These are phyloP conservation scores for Neodiprion pinetum DNA, from an alignment of 1,140 invertebrate species.

Conservation along the genomic window DNA sequence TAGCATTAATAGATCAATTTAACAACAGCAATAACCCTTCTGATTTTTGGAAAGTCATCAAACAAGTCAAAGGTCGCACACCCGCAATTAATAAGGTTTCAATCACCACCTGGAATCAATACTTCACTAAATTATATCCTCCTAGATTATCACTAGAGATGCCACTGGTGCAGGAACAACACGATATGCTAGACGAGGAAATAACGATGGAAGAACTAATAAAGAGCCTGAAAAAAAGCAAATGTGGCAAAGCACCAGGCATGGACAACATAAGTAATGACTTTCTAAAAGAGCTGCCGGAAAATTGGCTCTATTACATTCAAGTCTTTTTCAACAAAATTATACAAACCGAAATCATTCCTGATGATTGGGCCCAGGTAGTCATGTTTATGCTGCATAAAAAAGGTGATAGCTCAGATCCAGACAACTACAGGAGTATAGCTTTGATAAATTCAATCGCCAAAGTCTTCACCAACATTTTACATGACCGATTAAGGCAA, in stretches of 20 bases:
- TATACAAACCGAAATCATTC: not conserved
- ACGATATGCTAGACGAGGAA: conserved; percentile 5
- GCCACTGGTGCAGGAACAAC: not conserved
- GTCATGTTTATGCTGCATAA: conserved; percentile 4
- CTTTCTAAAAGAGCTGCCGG: conserved; percentile 10
- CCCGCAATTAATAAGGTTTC: not conserved
- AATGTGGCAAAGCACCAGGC: conserved; percentile 16
- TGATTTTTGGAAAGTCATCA: not conserved
- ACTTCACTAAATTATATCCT: not conserved
- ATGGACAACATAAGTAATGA: conserved; percentile 8
- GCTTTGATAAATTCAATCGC: conserved; percentile 12
- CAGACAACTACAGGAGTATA: conserved; percentile 17
- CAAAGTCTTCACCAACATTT: not conserved
- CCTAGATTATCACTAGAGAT: not conserved
- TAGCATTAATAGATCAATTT: no score
- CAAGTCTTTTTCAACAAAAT: not conserved
- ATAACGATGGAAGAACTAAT: conserved; percentile 14
- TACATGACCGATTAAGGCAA: not conserved
- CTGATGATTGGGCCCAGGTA: not conserved
- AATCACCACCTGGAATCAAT: not conserved
- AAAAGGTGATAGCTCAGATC: conserved; percentile 14
- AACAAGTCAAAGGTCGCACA: not conserved
- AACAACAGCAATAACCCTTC: not conserved
- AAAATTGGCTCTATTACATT: conserved; percentile 12
- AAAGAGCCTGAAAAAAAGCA: conserved; percentile 12